Evolutionary conservation across 2,888 invertebrate genomes (phyloP).

Genomic region (Panopea generosa): DNA sequence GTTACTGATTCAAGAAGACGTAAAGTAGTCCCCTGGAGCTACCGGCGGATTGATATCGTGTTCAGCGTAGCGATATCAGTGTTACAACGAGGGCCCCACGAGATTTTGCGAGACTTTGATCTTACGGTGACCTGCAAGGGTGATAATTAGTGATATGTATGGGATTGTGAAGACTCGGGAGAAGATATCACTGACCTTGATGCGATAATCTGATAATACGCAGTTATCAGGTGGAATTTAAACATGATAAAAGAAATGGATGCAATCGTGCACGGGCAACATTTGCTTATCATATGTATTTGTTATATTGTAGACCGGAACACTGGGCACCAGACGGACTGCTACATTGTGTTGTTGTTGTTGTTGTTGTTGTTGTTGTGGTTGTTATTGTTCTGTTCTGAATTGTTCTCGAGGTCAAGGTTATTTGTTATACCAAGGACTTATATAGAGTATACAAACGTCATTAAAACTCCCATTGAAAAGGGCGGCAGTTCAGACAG

Average conservation of each 20-base stretch:
- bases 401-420: no score
- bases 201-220: slow-evolving; percentile 4
- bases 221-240: slow-evolving; percentile 10
- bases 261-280: not conserved
- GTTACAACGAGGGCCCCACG: slow-evolving; percentile 45
- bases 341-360: no score
- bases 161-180: slow-evolving; percentile 15
- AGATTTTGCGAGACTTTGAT: slow-evolving; percentile 55
- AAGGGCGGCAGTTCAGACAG: no score
- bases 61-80: slow-evolving; percentile 42
- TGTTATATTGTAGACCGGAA: no score
- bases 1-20: slow-evolving; percentile 27
- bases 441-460: no score
- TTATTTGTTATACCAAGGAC: no score
- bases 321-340: no score
- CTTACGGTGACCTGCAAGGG: slow-evolving; percentile 28
- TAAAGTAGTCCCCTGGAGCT: slow-evolving; percentile 56
- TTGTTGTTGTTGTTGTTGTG: no score
- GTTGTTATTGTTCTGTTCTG: no score
- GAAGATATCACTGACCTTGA: not conserved
- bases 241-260: slow-evolving; percentile 1
- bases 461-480: no score
- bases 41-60: slow-evolving; percentile 54
- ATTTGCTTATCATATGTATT: no score
- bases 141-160: slow-evolving; percentile 38